Evolutionary conservation across 2,888 invertebrate species (phyloP).

Genomic region (Stenotaenia linearis): DNA sequence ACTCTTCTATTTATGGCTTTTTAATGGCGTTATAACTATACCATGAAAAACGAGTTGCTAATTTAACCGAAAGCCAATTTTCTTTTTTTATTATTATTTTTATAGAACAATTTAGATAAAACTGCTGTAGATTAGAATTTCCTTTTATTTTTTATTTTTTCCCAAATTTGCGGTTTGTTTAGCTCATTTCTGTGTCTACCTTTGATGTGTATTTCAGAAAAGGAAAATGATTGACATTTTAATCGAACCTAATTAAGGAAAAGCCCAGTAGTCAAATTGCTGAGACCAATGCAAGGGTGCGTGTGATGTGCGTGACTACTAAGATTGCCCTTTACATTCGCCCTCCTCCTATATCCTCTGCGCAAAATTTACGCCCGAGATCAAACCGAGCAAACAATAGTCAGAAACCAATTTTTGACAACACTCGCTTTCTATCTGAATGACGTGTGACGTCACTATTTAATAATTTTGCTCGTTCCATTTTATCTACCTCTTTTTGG

Average conservation of each 20-base stretch:
- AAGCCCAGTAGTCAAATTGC: slow-evolving; percentile 17
- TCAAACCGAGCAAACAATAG: not conserved
- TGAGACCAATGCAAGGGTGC: not conserved
- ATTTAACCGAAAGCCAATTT: not conserved
- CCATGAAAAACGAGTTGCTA: no score
- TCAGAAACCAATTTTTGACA: not conserved
- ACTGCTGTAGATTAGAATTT: not conserved
- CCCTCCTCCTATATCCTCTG: not conserved
- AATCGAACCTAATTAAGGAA: slow-evolving; percentile 23
- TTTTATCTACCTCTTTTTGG: not conserved
- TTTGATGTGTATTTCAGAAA: not conserved
- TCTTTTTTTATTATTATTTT: not conserved
- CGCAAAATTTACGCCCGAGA: not conserved
- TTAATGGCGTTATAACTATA: no score
- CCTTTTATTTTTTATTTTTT: not conserved
- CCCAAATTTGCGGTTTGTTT: not conserved
- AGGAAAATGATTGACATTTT: slow-evolving; percentile 23
- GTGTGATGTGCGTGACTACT: slow-evolving; percentile 24
- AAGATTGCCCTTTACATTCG: slow-evolving; percentile 3
- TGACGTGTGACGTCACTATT: not conserved
- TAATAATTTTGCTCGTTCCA: not conserved
- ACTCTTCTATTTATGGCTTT: no score
- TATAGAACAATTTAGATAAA: no score
- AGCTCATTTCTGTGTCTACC: not conserved
- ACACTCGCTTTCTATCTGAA: not conserved